Base-by-base conservation (phyloP, 2,797 vertebrate species). In the Phrynocephalus forsythii region DNA sequence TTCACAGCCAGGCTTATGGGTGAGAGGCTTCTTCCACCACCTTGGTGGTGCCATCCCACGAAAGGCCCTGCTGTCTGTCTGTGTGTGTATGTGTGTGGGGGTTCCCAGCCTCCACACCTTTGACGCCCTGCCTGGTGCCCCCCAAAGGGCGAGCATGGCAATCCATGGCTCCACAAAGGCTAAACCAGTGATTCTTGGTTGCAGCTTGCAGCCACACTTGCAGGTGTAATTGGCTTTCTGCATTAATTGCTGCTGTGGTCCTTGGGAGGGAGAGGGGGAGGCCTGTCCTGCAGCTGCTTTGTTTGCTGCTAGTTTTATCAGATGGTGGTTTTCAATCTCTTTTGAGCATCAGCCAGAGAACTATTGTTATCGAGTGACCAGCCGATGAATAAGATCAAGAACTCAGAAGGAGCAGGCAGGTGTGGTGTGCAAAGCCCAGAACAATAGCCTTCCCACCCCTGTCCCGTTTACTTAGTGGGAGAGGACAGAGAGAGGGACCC, bases 381-480 rank as follows among this genome's bases (percentile, higher is more conserved):
- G n/a, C 63, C 10, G 68, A 52, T 22, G 44, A 56, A 72, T 9
- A 33, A 66, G 56, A n/a, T 2, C n/a, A 13, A 10, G 9, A 2
- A n/a, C 18, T 15, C 18, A 16, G 60, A 63, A 30, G 16, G 20
- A 18, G 44, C 28, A 9, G 1, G 4, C 13, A 28, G 82, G 81
- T 83, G 73, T 52, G 81, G 73, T 30, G 66, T 1, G 8, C 10
- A 18, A 38, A 71, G 30, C 20, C 50, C 50, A 22, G 5, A 63
- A 72, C 52, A n/a, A 44, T 63, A 3, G 9, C 26, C 2, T 0
- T 16, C 24, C 6, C 4, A 28, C 10, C n/a, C 16, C 71, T 16
- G 33, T 33, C 52, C 9, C 16, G n/a, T 88, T 88, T 66, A 33
- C 69, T 71, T 84, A 73, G 52, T 67, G 87, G 77, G 82, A 80